Evolutionary conservation across 2,797 vertebrate genomes (phyloP), one percentile per base, ranked within the genome.

Genomic region (Anas capensis): DNA sequence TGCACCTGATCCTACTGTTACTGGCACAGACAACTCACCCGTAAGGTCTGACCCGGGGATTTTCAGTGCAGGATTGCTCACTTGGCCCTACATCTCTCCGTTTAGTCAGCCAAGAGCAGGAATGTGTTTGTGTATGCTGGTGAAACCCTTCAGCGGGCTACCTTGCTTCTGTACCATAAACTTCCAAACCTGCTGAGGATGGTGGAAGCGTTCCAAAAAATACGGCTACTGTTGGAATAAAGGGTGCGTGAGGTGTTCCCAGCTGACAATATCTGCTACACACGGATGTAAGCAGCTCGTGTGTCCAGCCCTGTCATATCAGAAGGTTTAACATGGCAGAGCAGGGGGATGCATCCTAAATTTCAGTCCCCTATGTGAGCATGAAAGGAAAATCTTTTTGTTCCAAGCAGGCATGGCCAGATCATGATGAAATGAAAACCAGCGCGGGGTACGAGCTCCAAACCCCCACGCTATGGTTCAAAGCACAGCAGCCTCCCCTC

Each of bases 311-410:
- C 68, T 40, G 26, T 0, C 14, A 14, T 60, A 88, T 2, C 38
- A 44, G 42, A 2, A 33, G 10, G 4, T 51, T 92, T 73, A 66
- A 61, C 26, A 34, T 0, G 0, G 66, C 38, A 78, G 15, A 33
- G n/a, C 64, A 61, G 2, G 66, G 19, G 88, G 6, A 64, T 0
- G 26, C 46, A 71, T 7, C 77, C 61, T 38, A 16, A 53, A 83
- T 65, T 58, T 79, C 29, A 53, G 15, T 60, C 51, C 56, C 44
- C 6, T 7, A 4, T 0, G 0, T 0, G 19, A 82, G 14, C 51
- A 72, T 23, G 34, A 76, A 38, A 79, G 76, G 34, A 62, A 78
- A 81, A 81, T 60, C 70, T n/a, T 90, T 92, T 91, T 91, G 64
- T 77, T 92, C 38, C 81, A 51, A 61, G 48, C 40, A 85, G 75